Conservation (phyloP, 2,888 invertebrate species). For the Ochropacha duplaris region DNA sequence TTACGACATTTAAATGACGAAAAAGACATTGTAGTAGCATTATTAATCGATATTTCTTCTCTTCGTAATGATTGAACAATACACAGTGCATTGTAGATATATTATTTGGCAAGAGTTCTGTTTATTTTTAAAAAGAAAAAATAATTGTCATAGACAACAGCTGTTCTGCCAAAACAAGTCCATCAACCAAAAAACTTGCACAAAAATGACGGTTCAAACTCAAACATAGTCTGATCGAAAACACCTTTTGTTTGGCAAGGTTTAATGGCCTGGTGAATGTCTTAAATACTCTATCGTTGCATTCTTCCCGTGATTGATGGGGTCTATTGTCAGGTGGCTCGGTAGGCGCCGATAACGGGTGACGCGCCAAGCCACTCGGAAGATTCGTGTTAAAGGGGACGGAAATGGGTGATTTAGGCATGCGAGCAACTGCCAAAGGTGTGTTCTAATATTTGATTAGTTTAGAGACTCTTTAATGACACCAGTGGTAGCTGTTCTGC, state of each 20-base stretch:
- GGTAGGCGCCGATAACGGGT: conserved; percentile 60
- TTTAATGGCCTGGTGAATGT: conserved; percentile 61
- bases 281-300: conserved; percentile 42
- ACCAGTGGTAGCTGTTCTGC: too few relatives aligned
- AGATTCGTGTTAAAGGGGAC: conserved; percentile 46
- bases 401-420: conserved; percentile 16
- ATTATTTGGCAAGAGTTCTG: background rate
- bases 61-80: conserved; percentile 2
- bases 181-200: conserved; percentile 26
- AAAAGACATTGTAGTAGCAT: too few relatives aligned
- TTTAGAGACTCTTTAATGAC: background rate
- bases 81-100: background rate
- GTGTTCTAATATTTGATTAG: background rate
- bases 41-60: background rate
- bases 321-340: conserved; percentile 69
- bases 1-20: background rate
- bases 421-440: background rate
- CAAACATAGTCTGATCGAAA: conserved; percentile 42
- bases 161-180: conserved; percentile 1
- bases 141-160: background rate
- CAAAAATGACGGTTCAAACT: conserved; percentile 21
- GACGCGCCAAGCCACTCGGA: conserved; percentile 64
- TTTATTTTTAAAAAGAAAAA: background rate
- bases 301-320: conserved; percentile 73
- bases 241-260: conserved; percentile 63